phyloP scores from a whole-genome alignment of 2,888 invertebrate genomes.

The Tethea ocularis region DNA sequence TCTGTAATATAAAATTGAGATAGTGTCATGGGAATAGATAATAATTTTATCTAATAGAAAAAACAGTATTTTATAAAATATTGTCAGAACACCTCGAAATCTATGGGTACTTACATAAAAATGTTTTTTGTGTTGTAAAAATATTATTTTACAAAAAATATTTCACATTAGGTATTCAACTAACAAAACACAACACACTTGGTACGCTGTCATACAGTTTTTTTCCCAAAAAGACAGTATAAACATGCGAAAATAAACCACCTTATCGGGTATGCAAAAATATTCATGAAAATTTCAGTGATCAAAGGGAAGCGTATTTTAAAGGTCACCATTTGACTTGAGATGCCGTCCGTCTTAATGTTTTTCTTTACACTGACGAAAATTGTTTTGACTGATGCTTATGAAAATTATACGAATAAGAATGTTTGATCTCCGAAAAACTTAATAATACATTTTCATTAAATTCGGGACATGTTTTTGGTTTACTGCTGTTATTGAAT shows the following conservation, averaged over 20 bases:
- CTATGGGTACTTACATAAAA: no score
- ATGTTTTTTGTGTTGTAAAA: no score
- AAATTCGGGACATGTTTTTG: no score
- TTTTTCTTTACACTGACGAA: neutral
- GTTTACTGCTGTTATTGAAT: no score
- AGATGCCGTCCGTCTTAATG: conserved; percentile 13
- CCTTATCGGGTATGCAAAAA: conserved; percentile 39
- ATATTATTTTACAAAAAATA: no score
- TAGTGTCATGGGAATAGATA: no score
- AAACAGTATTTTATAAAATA: no score
- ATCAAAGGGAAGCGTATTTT: conserved; percentile 32
- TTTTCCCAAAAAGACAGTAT: conserved; percentile 22
- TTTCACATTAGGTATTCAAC: neutral
- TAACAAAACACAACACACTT: neutral
- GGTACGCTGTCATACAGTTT: conserved; percentile 2
- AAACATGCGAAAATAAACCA: conserved; percentile 7
- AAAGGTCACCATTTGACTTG: conserved; percentile 12
- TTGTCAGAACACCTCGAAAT: no score
- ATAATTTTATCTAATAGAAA: no score
- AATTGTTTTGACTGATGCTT: neutral
- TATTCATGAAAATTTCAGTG: conserved; percentile 48
- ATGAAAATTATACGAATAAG: neutral
- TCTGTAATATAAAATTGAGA: neutral
- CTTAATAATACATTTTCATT: neutral
- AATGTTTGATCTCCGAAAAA: neutral